Evolutionary conservation across 2,797 vertebrate genomes (phyloP), one percentile per base, ranked within the genome.

Genomic region (Sebastes nivosus): DNA sequence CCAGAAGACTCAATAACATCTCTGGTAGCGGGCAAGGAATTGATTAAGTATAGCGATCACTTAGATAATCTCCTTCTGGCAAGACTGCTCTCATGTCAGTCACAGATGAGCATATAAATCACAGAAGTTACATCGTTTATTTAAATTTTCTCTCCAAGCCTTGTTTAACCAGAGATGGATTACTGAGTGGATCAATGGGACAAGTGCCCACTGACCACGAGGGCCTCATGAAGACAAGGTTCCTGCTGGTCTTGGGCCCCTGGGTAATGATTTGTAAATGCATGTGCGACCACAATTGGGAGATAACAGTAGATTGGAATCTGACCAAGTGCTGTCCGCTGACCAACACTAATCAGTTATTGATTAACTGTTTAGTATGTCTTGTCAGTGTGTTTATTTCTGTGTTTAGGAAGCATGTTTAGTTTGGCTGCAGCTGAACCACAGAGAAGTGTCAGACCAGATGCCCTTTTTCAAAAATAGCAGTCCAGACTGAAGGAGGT

Each of bases 81-180:
- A 72, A 34, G 24, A 55, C 22, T 46, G 50, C 34, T 9, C 13
- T 52, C 55, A 54, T 20, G 18, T 29, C 3, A 65, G 24, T 29
- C 64, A 14, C 8, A 60, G 36, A 61, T 25, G 4, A 25, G n/a
- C 10, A 61, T 32, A 9, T 11, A 27, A 65, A 1, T 59, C 9
- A 46, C 22, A 54, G 4, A 70, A 54, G 36, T 16, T 20, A 20
- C 25, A 55, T 22, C 4, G 13, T 29, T 36, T 72, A 18, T 58
- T 20, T n/a, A 13, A 30, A 50, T n/a, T 46, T 67, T 14, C 29
- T 58, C 32, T 42, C 24, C 13, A 55, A 4, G 2, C 38, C 38
- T 58, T 52, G 12, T 64, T 82, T 24, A 61, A 32, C 7, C 46
- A 30, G 29, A 66, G 70, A 80, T 46, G 58, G 65, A 80, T 75